A percentile compares a stretch with the other conserved stretches of the same genome.
phyloP scores from a whole-genome alignment of 1,140 invertebrate species.

The Drosophila athabasca region DNA sequence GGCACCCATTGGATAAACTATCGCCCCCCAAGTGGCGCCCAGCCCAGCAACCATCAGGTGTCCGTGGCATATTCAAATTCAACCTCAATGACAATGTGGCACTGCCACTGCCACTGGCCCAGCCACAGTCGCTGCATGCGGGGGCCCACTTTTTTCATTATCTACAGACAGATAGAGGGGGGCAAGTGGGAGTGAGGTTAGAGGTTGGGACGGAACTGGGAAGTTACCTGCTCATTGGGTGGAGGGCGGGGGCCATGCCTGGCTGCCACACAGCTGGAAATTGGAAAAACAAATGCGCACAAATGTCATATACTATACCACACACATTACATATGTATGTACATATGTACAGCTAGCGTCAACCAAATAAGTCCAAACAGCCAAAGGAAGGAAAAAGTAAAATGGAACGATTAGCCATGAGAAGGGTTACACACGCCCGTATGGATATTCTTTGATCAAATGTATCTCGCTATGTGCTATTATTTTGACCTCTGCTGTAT shows the following conservation, averaged over 20 bases:
- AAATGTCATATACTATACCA: slow-evolving; percentile 3
- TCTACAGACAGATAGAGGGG: background rate
- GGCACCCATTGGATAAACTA: slow-evolving; percentile 26
- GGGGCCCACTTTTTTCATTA: slow-evolving; percentile 26
- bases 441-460: background rate
- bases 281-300: slow-evolving; percentile 41
- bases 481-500: background rate
- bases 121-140: background rate
- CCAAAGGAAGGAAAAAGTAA: no score
- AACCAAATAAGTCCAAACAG: no score
- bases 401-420: no score
- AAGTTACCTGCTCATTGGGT: background rate
- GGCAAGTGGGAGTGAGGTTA: no score
- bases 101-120: no score
- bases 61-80: no score
- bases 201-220: slow-evolving; percentile 8
- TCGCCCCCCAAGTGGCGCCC: slow-evolving; percentile 20
- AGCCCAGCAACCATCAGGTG: background rate
- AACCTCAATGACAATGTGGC: slow-evolving; percentile 4
- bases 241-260: slow-evolving; percentile 4
- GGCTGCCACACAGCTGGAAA: slow-evolving; percentile 23
- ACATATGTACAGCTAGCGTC: no score
- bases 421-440: no score
- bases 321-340: background rate
- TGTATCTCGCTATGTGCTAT: background rate